Conservation (phyloP, 1,140 invertebrate species). For the Drosophila fuyamai region DNA sequence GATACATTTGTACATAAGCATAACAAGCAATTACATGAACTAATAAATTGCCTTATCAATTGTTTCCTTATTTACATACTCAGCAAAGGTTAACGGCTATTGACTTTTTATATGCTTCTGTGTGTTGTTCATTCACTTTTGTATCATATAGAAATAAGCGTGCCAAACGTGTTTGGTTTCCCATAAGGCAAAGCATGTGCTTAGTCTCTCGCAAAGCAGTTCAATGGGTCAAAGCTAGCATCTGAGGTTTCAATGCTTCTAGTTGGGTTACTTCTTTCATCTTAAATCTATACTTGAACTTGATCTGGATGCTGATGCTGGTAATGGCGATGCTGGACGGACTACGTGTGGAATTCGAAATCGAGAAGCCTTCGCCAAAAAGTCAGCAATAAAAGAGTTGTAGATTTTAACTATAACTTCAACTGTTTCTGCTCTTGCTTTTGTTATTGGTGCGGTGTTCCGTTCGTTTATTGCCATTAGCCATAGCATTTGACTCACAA, state of each 20-base stretch:
- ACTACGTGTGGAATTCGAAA: constrained; percentile 62
- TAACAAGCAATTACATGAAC: background rate
- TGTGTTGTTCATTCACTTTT: constrained; percentile 20
- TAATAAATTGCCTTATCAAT: background rate
- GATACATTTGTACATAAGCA: no score
- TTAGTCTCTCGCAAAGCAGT: constrained; percentile 47
- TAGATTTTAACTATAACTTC: constrained; percentile 39
- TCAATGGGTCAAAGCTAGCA: constrained; percentile 63
- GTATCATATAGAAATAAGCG: constrained; percentile 43
- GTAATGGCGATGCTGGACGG: constrained; percentile 10
- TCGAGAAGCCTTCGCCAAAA: constrained; percentile 35
- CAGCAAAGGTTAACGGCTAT: background rate
- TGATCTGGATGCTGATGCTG: constrained; percentile 57
- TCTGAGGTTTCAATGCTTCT: constrained; percentile 34
- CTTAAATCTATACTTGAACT: constrained; percentile 55
- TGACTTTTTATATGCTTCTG: constrained; percentile 21
- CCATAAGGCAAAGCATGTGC: constrained; percentile 18
- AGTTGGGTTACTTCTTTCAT: constrained; percentile 19
- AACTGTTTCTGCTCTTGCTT: constrained; percentile 35
- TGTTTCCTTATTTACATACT: background rate
- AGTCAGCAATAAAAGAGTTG: constrained; percentile 28
- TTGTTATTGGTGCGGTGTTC: constrained; percentile 59
- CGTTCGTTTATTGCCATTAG: constrained; percentile 75
- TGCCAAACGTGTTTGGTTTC: constrained; percentile 28
- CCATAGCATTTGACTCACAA: constrained; percentile 71